phyloP scores from a whole-genome alignment of 2,888 invertebrate species.

The Yponomeuta evonymella region DNA sequence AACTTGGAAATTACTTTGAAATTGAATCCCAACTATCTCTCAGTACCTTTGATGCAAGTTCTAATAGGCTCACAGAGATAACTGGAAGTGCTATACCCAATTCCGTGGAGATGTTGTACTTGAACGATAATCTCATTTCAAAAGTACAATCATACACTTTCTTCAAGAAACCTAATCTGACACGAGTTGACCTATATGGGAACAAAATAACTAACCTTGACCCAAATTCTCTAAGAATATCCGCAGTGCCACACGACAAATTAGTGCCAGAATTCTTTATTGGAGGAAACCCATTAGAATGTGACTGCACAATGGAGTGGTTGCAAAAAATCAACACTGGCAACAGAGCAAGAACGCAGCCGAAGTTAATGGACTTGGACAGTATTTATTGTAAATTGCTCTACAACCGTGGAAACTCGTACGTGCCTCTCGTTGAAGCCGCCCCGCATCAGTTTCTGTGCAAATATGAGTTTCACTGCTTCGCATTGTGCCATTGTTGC shows the following conservation, averaged over 20 bases:
- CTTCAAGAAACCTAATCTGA: constrained; percentile 90
- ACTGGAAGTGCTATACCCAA: constrained; percentile 89
- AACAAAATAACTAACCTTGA: constrained; percentile 86
- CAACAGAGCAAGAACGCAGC: constrained; percentile 85
- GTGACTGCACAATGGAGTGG: constrained; percentile 95
- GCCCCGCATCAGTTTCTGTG: constrained; percentile 89
- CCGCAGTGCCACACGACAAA: constrained; percentile 82
- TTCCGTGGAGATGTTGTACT: constrained; percentile 85
- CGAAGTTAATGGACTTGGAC: constrained; percentile 87
- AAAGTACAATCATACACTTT: constrained; percentile 92
- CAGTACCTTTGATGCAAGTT: constrained; percentile 88
- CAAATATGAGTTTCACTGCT: constrained; percentile 89
- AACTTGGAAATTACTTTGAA: constrained; percentile 90
- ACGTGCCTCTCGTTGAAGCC: constrained; percentile 85
- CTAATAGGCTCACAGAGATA: constrained; percentile 87
- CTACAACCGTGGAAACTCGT: constrained; percentile 84
- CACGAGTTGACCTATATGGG: constrained; percentile 86
- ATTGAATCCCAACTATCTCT: constrained; percentile 87
- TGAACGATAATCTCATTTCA: constrained; percentile 87
- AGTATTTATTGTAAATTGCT: constrained; percentile 88
- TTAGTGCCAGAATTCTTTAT: constrained; percentile 88
- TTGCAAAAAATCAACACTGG: constrained; percentile 86
- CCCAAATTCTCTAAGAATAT: constrained; percentile 85
- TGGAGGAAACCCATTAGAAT: constrained; percentile 89
- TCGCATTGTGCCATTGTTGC: constrained; percentile 91